Conservation (phyloP, 2,113 vertebrate species). For the Pelobates fuscus region DNA sequence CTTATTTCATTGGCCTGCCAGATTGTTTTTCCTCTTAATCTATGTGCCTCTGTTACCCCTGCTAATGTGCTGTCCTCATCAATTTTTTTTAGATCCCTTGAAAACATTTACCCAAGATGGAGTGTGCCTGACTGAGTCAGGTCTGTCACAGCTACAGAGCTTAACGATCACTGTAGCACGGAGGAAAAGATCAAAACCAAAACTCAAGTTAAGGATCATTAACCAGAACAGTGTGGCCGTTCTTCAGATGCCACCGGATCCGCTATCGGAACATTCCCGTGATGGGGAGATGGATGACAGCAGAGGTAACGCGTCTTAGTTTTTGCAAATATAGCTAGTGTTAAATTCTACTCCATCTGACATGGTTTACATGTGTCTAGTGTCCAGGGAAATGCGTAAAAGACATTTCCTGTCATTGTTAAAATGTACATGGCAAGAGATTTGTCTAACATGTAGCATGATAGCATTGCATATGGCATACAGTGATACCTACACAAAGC, state of each 20-base stretch:
- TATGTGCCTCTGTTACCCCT: too few species aligned
- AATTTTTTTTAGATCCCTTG: constrained; percentile 79
- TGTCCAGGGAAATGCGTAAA: too few species aligned
- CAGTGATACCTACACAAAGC: too few species aligned
- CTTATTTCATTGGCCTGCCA: too few species aligned
- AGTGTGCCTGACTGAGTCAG: constrained; percentile 92
- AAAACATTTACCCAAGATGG: constrained; percentile 96
- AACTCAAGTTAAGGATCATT: constrained; percentile 95
- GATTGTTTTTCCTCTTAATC: too few species aligned
- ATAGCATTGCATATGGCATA: too few species aligned
- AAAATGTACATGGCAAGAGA: too few species aligned
- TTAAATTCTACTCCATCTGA: constrained; percentile 6
- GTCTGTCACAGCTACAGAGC: constrained; percentile 91
- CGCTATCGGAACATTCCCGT: constrained; percentile 82
- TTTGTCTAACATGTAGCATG: too few species aligned
- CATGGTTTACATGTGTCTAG: too few species aligned
- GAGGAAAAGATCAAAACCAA: constrained; percentile 90
- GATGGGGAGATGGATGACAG: constrained; percentile 84
- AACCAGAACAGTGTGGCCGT: constrained; percentile 98
- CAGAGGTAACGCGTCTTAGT: constrained; percentile 72
- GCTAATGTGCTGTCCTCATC: too few species aligned
- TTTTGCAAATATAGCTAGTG: too few species aligned
- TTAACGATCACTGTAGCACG: constrained; percentile 81
- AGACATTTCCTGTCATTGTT: too few species aligned
- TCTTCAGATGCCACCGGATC: constrained; percentile 87